phyloP scores from a whole-genome alignment of 2,888 invertebrate genomes.

The Mesorhabditis sp. region DNA sequence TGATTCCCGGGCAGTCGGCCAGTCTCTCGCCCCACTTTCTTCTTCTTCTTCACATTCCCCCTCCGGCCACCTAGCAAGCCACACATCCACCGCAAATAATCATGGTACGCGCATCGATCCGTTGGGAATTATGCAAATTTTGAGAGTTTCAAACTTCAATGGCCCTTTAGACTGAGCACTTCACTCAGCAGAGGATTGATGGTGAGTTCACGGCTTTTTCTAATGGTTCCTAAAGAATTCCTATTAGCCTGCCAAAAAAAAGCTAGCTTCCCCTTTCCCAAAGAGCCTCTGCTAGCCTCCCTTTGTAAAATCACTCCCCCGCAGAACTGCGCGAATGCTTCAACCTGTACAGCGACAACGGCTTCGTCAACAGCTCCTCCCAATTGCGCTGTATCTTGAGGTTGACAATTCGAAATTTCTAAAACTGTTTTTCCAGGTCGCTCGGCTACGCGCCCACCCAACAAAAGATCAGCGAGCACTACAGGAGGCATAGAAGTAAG shows the following conservation, averaged over 20 bases:
- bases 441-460: slow-evolving; percentile 34
- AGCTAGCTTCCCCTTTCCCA: background rate
- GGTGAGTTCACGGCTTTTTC: slow-evolving; percentile 12
- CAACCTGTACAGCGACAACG: slow-evolving; percentile 29
- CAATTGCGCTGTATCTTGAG: slow-evolving; percentile 31
- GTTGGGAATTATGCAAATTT: no score
- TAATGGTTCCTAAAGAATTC: background rate
- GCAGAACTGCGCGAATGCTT: slow-evolving; percentile 38
- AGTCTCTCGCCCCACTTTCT: no score
- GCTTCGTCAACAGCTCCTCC: slow-evolving; percentile 20
- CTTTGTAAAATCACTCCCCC: no score
- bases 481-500: slow-evolving; percentile 17
- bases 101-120: background rate
- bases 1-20: no score
- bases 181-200: slow-evolving; percentile 29
- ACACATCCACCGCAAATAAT: background rate
- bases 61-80: no score
- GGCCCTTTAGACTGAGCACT: slow-evolving; percentile 21
- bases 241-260: background rate
- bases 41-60: no score
- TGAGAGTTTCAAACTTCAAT: no score
- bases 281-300: background rate
- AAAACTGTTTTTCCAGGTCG: slow-evolving; percentile 13
- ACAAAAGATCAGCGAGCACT: slow-evolving; percentile 26
- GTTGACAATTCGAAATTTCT: background rate